Base-by-base conservation (phyloP, 2,888 invertebrate species). In the Cetonia aurata region DNA sequence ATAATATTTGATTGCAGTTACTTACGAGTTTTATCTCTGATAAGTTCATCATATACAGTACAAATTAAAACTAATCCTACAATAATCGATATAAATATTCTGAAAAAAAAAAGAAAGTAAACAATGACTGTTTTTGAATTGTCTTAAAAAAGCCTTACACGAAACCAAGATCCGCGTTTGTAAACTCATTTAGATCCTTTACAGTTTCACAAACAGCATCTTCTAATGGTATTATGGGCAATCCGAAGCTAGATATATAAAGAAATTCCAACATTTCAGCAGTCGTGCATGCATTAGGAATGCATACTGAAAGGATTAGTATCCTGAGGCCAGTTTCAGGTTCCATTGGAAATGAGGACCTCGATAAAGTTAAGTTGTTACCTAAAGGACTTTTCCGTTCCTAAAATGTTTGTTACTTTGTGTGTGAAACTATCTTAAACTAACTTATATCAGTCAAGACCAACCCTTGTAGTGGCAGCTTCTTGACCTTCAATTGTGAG, bases 91-190 rank as follows among this genome's bases (percentile, higher is more conserved):
- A 75, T 37, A 17, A 74, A 68, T n/a, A 71, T 52, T 46, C 73
- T 74, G 44, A 15, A 74, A 74, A 67, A 62, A 59, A 71, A 68
- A 74, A 74, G 65, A 62, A 59, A 71, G 65, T 56, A 13, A 42
- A 48, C 48, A 13, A 6, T 17, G 2, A 48, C 17, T 17, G 48
- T 3, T 8, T n/a, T 9, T 48, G 17, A 1, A 8, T 9, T 48
- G 1, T 9, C 41, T 25, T 50, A 50, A 46, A 44, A 44, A n/a
- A 59, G 13, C 44, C 44, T 65, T 69, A 72, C 72, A 69, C 48
- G 41, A 71, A 69, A 15, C 48, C 72, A 13, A 70, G 46, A 37
- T 72, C 72, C 15, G 41, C 59, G 8, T 33, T 44, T 13, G 41
- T 72, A 37, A 72, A 59, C 33, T 53, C 53, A 10, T 48, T 48